Base-by-base conservation (phyloP, 2,797 vertebrate genomes). In the Pempheris klunzingeri region DNA sequence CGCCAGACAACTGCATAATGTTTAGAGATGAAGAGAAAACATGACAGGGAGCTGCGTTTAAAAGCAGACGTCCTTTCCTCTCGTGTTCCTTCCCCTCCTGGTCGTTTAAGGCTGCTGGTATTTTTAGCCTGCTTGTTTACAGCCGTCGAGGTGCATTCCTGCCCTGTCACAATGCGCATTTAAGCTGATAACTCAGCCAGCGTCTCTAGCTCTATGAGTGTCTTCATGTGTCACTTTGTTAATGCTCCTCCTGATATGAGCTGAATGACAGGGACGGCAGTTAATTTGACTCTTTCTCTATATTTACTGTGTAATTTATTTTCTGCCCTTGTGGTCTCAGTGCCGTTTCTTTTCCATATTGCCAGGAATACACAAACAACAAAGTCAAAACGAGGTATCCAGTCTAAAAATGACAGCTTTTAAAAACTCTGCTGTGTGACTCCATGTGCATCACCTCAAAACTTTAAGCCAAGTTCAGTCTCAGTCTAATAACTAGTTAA, bases 21-120 rank as follows among this genome's bases (percentile, higher is more conserved):
- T 89, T 87, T 71, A 38, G 71, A 78, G 81, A 90, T 83, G 81
- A 90, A 86, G 71, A 77, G 78, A 66, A 86, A 87, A 90, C 87
- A 87, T 72, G 88, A 86, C 83, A 87, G 65, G 55, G 43, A 87
- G 74, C 47, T 8, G 53, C 73, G 69, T 79, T 79, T 67, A 84
- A 76, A 77, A 86, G 75, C 72, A 82, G 57, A 79, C 36, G 43
- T 73, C 77, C 71, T 83, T 69, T 71, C 68, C 85, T 72, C 70
- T 52, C 54, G 0, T 44, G 52, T 52, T 11, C 18, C 54, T 32
- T 46, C 44, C 20, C 67, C 41, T 68, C 38, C 7, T 28, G 53
- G 60, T 73, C 18, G 58, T 83, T 85, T 84, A 81, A 49, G 36
- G 63, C 71, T 34, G 54, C 22, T 22, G 75, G 64, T 91, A 89